A percentile compares a stretch with the other conserved stretches of the same genome.
These are phyloP conservation scores for Orchestes rusci DNA, from an alignment of 2,888 invertebrate genomes.

Conservation along the genomic window DNA sequence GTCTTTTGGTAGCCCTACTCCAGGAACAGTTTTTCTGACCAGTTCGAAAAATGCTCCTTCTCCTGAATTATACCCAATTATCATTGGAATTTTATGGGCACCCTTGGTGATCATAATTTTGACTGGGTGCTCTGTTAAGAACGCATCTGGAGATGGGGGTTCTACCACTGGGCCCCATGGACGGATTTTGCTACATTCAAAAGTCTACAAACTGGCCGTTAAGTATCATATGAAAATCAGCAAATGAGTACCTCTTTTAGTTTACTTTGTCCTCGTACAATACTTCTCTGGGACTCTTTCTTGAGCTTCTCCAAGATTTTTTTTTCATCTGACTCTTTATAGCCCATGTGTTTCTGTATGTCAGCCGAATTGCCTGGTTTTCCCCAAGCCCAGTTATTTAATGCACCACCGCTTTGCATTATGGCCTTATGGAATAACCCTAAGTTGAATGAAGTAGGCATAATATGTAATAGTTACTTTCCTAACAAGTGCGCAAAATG, in stretches of 20 bases:
- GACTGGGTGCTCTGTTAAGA: constrained; percentile 36
- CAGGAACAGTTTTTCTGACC: constrained; percentile 27
- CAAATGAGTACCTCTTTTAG: constrained; percentile 29
- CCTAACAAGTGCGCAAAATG: too few relatives aligned
- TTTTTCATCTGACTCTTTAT: constrained; percentile 33
- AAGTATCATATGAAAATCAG: neutral
- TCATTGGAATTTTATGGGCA: constrained; percentile 39
- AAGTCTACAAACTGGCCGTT: neutral
- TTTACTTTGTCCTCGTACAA: constrained; percentile 30
- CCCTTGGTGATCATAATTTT: constrained; percentile 35
- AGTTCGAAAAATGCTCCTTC: constrained; percentile 40
- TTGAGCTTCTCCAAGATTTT: constrained; percentile 32
- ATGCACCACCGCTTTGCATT: constrained; percentile 34
- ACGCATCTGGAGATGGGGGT: constrained; percentile 31
- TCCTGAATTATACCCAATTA: constrained; percentile 38
- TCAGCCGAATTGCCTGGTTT: constrained; percentile 27
- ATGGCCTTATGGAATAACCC: constrained; percentile 38
- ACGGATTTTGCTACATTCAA: constrained; percentile 24
- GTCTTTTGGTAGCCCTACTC: constrained; percentile 24
- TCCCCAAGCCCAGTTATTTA: constrained; percentile 35
- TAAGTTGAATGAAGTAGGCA: constrained; percentile 20
- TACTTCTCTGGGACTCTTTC: constrained; percentile 28
- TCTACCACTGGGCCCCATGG: constrained; percentile 35
- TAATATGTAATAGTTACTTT: neutral
- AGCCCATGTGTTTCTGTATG: constrained; percentile 31